Evolutionary conservation across 2,888 invertebrate genomes (phyloP).

Genomic region (Vanessa cardui): DNA sequence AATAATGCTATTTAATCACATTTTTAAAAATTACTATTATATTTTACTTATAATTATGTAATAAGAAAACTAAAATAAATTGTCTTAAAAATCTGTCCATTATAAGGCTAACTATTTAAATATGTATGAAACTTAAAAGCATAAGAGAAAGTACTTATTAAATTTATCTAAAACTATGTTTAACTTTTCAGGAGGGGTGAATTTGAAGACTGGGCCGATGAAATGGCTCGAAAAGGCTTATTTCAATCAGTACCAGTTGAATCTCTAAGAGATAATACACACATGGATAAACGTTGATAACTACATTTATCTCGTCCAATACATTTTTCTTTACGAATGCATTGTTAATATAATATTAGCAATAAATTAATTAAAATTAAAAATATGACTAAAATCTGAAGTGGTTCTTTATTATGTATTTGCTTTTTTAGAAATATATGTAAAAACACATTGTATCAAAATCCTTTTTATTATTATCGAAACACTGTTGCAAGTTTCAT

Average conservation of each 20-base stretch:
- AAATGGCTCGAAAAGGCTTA: slow-evolving; percentile 76
- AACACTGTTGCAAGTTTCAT: too few species aligned
- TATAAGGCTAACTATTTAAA: too few species aligned
- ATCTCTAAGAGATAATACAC: slow-evolving; percentile 51
- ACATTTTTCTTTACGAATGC: background rate
- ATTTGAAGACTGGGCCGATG: slow-evolving; percentile 70
- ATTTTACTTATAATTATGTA: too few species aligned
- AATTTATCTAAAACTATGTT: background rate
- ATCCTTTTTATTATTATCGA: background rate
- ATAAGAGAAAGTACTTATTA: too few species aligned
- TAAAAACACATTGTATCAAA: background rate
- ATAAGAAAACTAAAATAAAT: too few species aligned
- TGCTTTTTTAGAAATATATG: background rate
- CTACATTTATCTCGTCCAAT: background rate
- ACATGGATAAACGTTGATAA: slow-evolving; percentile 39
- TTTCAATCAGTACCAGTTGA: slow-evolving; percentile 68
- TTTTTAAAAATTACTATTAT: too few species aligned
- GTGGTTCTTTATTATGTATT: too few species aligned
- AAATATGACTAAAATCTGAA: too few species aligned
- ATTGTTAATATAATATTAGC: too few species aligned
- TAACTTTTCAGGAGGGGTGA: slow-evolving; percentile 59
- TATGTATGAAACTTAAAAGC: too few species aligned
- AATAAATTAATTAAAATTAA: too few species aligned
- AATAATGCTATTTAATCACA: background rate
- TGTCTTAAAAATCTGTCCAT: too few species aligned